Evolutionary conservation across 2,797 vertebrate species (phyloP), one percentile per base, ranked within the genome.

Genomic region (Xyrichtys novacula): DNA sequence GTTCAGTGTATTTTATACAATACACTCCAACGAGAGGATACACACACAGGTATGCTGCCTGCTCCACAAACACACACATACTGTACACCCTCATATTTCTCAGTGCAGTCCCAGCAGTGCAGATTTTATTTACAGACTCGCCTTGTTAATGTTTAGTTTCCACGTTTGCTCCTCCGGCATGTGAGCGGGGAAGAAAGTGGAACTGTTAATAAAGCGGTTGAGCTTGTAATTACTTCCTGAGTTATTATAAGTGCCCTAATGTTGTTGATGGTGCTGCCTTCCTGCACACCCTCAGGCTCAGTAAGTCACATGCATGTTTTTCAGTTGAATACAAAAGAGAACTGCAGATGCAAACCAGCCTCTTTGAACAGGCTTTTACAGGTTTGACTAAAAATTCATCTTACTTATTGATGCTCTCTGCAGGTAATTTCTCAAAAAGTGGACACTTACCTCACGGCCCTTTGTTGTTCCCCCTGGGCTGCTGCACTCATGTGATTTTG

Each of bases 151-250:
- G 17, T 74, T 63, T 50, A 75, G 55, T 16, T 76, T 68, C 39
- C 56, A 60, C 4, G 80, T 88, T 81, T 87, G 75, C 15, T 81
- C 86, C 58, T 75, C 2, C 60, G 12, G 83, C 49, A 70, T 73
- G 62, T 44, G 81, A 90, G 85, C 70, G 20, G 42, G 60, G 70
- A 72, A 81, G 52, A 23, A 68, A 73, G 31, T 73, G 76, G 48
- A 62, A 78, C 83, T 68, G 78, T 57, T 87, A 85, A 85, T 85
- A 86, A 91, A 78, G 83, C 76, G 54, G 5, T 73, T 81, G 66
- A 67, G 82, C 40, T 47, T 76, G 56, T 79, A 80, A 86, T 85
- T 76, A 56, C 74, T 76, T 81, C 75, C 54, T 87, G 48, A 68
- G 76, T 44, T 78, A 88, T 86, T 82, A 66, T 73, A 78, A 83